A percentile compares a stretch with the other conserved stretches of the same genome.
These are phyloP conservation scores for Crypturellus undulatus DNA, from an alignment of 2,113 vertebrate genomes.

Conservation along the genomic window DNA sequence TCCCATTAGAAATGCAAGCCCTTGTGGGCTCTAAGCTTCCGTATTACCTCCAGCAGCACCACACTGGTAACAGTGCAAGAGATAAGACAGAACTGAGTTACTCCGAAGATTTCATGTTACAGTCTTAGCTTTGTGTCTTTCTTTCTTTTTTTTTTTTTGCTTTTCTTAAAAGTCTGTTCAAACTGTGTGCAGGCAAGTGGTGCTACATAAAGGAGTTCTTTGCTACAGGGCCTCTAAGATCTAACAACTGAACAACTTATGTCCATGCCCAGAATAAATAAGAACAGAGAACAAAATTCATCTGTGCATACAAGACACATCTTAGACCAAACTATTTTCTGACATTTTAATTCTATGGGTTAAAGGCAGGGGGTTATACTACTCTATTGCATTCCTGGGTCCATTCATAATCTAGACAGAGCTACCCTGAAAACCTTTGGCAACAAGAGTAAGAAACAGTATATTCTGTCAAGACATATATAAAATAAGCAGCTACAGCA, in stretches of 20 bases:
- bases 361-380: not conserved
- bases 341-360: not conserved
- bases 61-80: accelerated
- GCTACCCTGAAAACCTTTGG: not conserved
- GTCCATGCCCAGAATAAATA: accelerated
- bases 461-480: not conserved
- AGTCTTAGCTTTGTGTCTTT: not conserved
- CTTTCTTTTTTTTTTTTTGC: not conserved
- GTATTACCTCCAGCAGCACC: not conserved
- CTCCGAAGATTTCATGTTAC: not conserved
- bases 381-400: not conserved
- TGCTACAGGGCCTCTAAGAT: not conserved
- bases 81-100: accelerated
- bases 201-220: not conserved
- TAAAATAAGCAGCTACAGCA: not conserved
- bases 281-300: not conserved
- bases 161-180: not conserved
- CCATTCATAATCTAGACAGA: not conserved
- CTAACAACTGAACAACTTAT: accelerated
- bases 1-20: not conserved
- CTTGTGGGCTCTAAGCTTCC: not conserved
- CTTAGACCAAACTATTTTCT: not conserved
- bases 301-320: too few relatives aligned
- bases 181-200: not conserved
- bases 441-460: not conserved